Percentiles rank a stretch among this genome's conserved stretches.
Conservation (phyloP, 2,113 vertebrate genomes). For the Serinus canaria region DNA sequence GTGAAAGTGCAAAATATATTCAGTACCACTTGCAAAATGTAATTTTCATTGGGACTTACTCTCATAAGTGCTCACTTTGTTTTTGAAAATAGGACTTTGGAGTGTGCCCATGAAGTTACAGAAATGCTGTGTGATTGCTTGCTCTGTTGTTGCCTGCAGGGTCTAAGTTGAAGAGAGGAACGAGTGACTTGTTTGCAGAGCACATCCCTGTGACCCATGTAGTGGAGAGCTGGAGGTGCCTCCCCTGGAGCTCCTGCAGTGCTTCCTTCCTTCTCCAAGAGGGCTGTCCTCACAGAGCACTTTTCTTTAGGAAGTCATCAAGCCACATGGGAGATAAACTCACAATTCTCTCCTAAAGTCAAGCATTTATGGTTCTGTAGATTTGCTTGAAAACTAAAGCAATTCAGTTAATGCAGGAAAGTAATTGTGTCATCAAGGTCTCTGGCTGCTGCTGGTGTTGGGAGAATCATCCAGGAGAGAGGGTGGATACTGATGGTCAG, state of each 20-base stretch:
- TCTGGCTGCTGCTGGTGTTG: background rate
- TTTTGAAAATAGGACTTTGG: background rate
- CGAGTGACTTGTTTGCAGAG: background rate
- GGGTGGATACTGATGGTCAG: background rate
- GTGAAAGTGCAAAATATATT: background rate
- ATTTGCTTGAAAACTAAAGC: background rate
- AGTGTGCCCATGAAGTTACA: background rate
- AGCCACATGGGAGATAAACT: background rate
- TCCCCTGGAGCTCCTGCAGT: background rate
- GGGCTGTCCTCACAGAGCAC: rapidly evolving
- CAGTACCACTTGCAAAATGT: background rate
- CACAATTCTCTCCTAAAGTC: background rate
- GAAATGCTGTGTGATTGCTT: background rate
- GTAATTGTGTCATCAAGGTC: background rate
- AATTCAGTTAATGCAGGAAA: background rate
- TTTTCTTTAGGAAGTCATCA: background rate
- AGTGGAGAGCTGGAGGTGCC: background rate
- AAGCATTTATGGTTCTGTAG: background rate
- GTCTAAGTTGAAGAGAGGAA: background rate
- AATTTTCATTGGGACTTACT: background rate
- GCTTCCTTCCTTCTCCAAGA: background rate
- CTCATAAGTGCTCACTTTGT: background rate
- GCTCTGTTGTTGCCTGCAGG: background rate
- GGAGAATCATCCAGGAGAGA: background rate
- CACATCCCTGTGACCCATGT: background rate